These are phyloP conservation scores for Aricia agestis DNA, from an alignment of 1,140 invertebrate species.

Conservation along the genomic window DNA sequence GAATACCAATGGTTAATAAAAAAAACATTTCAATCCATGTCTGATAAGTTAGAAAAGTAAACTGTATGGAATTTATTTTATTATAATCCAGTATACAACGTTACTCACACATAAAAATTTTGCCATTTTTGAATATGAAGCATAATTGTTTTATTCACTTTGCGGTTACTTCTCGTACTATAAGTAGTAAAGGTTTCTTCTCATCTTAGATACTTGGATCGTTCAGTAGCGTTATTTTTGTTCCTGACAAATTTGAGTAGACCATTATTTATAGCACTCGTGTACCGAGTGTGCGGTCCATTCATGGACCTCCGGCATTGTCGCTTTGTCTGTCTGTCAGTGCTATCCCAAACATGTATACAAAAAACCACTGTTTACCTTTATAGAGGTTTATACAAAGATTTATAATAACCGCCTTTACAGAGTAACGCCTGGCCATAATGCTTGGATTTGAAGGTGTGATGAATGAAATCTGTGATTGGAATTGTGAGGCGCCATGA, in stretches of 20 bases:
- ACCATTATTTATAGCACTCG: slow-evolving; percentile 50
- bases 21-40: too few species aligned
- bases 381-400: slow-evolving; percentile 72
- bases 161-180: too few species aligned
- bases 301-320: slow-evolving; percentile 62
- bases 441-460: slow-evolving; percentile 64
- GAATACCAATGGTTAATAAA: too few species aligned
- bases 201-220: too few species aligned
- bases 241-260: slow-evolving; percentile 18
- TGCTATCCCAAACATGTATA: slow-evolving; percentile 67
- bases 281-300: slow-evolving; percentile 65
- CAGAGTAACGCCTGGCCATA: slow-evolving; percentile 70
- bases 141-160: too few species aligned
- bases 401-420: slow-evolving; percentile 69
- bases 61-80: too few species aligned
- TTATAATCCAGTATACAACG: too few species aligned
- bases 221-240: neutral
- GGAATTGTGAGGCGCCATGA: slow-evolving; percentile 21
- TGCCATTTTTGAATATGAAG: too few species aligned
- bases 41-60: too few species aligned
- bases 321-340: slow-evolving; percentile 64
- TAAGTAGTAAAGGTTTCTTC: too few species aligned
- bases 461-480: slow-evolving; percentile 53
- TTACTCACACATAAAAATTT: too few species aligned
- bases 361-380: slow-evolving; percentile 74